A percentile compares a stretch with the other conserved stretches of the same genome.
These are phyloP conservation scores for Nothoprocta perdicaria DNA, from an alignment of 2,113 vertebrate species.

Conservation along the genomic window DNA sequence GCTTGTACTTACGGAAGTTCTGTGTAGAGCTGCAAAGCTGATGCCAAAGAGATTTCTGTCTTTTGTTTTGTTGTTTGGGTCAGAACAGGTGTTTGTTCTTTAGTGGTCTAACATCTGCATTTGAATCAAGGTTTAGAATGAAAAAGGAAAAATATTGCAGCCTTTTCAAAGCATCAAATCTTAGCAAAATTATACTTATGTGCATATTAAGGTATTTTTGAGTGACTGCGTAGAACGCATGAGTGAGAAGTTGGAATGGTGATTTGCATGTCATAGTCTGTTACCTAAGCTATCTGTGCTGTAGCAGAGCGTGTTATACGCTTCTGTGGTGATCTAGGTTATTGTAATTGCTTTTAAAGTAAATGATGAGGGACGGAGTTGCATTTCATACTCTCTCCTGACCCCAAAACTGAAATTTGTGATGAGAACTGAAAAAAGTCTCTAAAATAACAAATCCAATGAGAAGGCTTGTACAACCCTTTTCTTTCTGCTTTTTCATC, in stretches of 20 bases:
- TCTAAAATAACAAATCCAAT: not conserved
- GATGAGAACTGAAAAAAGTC: not conserved
- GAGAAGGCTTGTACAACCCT: not conserved
- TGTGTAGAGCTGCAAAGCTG: not conserved
- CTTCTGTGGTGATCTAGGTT: not conserved
- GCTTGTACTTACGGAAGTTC: not conserved
- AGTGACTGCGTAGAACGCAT: not conserved
- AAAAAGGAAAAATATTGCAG: not conserved
- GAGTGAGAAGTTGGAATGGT: not conserved
- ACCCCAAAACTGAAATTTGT: not conserved
- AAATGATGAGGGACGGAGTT: not conserved
- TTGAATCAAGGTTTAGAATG: not conserved
- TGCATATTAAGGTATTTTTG: not conserved
- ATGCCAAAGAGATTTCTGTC: not conserved
- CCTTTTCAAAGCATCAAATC: not conserved
- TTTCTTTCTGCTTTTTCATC: not conserved
- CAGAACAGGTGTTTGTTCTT: not conserved
- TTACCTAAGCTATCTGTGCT: not conserved
- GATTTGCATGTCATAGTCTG: not conserved
- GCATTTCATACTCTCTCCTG: not conserved
- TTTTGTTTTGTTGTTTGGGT: not conserved
- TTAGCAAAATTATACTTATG: not conserved
- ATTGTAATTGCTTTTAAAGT: conserved; percentile 9
- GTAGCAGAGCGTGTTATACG: not conserved
- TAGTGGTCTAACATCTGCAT: not conserved